Conservation (phyloP, 2,888 invertebrate species). For the Callosobruchus maculatus region DNA sequence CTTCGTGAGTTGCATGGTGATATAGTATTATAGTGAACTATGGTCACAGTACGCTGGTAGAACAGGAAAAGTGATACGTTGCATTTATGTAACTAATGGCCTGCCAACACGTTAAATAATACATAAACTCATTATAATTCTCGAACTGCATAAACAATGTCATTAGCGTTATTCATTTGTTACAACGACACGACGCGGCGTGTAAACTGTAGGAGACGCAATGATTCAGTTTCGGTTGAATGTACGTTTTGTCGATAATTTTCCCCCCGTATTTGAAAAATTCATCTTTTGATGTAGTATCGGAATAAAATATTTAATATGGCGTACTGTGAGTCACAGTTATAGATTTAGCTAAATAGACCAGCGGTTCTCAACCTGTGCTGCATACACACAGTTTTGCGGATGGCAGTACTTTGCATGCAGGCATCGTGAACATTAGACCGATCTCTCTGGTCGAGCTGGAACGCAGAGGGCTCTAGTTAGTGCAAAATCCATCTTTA, state of each 20-base stretch:
- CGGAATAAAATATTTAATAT: background rate
- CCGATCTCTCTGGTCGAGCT: too few species aligned
- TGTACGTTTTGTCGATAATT: background rate
- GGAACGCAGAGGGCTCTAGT: too few species aligned
- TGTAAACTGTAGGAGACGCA: background rate
- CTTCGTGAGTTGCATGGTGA: too few species aligned
- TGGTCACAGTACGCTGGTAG: background rate
- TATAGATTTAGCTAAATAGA: background rate
- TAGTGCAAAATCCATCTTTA: too few species aligned
- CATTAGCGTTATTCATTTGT: background rate
- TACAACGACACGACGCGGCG: background rate
- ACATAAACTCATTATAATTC: background rate
- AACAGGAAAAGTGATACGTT: background rate
- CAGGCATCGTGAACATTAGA: too few species aligned
- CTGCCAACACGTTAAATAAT: background rate
- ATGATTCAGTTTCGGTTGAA: background rate
- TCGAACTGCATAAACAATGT: background rate
- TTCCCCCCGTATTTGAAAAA: background rate
- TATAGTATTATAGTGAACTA: background rate
- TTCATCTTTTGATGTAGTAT: background rate
- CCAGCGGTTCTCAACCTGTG: too few species aligned
- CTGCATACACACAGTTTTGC: too few species aligned
- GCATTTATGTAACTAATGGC: background rate
- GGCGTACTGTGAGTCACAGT: background rate
- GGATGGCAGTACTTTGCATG: too few species aligned